Base-by-base conservation (phyloP, 2,113 vertebrate species). In the Microcebus lehilahytsara region DNA sequence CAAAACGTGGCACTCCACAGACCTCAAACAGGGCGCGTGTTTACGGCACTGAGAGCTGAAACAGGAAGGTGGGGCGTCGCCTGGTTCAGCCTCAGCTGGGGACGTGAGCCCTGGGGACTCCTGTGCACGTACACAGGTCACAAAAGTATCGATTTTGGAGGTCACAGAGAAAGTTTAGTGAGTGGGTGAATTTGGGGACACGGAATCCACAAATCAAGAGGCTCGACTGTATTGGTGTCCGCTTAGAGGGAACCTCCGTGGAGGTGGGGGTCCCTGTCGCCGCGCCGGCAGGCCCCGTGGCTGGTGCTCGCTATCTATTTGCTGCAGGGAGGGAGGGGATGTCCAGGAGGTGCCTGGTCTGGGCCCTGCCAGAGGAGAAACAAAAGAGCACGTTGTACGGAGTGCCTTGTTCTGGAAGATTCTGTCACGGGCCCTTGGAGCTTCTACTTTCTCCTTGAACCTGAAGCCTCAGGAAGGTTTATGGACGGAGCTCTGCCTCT, bases 51-150 rank as follows among this genome's bases (percentile, higher is more conserved):
- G 10, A 49, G 25, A 40, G 30, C 83, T 9, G 4, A 25, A 42
- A 58, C 3, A 0, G 30, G 49, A 19, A 80, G 64, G 80, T 5
- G 12, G 20, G n/a, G 51, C 1, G 25, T 5, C 17, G 0, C 42
- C 56, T 60, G 1, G 17, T 6, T 1, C 11, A 2, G 10, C 32
- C 42, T 42, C 1, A 11, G 27, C 30, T 2, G 10, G 53, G 34
- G 10, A 19, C 8, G 3, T 11, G 37, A 2, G 2, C 53, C 6
- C 9, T 1, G 19, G 80, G 3, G 66, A 71, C 71, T 66, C 86
- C n/a, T 11, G 74, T 49, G 34, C 2, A 9, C 0, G 1, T 1
- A 3, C 3, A 4, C 11, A 14, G 60, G 46, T 4, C 19, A 4
- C 16, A 69, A 89, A 66, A 25, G 64, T 16, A 66, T 13, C 5